phyloP scores from a whole-genome alignment of 2,797 vertebrate genomes.

The Typhlichthys subterraneus region DNA sequence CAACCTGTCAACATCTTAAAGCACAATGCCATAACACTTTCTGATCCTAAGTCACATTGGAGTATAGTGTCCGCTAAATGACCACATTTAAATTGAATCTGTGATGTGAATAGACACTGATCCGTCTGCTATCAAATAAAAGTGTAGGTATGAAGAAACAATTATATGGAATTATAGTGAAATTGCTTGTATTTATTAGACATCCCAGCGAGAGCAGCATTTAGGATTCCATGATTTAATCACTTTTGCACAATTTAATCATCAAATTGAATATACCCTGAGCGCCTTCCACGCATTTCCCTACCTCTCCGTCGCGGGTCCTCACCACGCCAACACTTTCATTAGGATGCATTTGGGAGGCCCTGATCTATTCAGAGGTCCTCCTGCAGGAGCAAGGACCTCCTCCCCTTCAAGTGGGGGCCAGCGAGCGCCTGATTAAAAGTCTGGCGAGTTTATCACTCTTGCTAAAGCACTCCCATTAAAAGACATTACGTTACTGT shows the following conservation, averaged over 20 bases:
- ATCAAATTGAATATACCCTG: constrained; percentile 52
- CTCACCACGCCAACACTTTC: constrained; percentile 18
- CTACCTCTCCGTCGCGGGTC: constrained; percentile 16
- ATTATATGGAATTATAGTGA: constrained; percentile 6
- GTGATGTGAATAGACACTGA: neutral
- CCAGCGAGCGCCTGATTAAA: constrained; percentile 59
- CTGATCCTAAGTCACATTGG: neutral
- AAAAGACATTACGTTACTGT: constrained; percentile 57
- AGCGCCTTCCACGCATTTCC: constrained; percentile 31
- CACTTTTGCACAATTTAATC: constrained; percentile 43
- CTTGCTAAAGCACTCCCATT: constrained; percentile 57
- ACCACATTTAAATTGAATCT: too few species aligned
- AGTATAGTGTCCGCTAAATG: too few species aligned
- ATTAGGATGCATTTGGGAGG: constrained; percentile 62
- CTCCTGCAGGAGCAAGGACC: constrained; percentile 54
- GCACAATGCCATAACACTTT: neutral
- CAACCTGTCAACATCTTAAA: too few species aligned
- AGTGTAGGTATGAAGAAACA: neutral
- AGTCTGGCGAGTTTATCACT: constrained; percentile 63
- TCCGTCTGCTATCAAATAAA: neutral
- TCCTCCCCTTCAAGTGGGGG: constrained; percentile 46
- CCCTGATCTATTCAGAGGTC: constrained; percentile 62
- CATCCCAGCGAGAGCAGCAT: constrained; percentile 42
- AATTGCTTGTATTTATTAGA: constrained; percentile 49
- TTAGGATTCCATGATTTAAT: constrained; percentile 55